phyloP scores from a whole-genome alignment of 2,797 vertebrate species.

The Gallinago solitaria region DNA sequence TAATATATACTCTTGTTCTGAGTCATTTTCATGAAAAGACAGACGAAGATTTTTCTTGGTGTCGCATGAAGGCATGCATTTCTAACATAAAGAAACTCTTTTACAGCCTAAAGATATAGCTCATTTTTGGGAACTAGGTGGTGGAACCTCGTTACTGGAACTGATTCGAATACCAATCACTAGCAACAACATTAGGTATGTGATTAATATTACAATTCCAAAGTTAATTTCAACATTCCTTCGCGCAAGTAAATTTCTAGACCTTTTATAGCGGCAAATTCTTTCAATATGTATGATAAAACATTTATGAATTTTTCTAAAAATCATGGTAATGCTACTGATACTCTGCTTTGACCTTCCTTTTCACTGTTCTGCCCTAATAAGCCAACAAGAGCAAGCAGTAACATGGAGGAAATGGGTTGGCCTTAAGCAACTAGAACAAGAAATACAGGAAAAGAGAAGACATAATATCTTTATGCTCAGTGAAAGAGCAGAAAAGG shows the following conservation, averaged over 20 bases:
- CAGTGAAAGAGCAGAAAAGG: not conserved
- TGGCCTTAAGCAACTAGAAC: not conserved
- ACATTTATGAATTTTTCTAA: not conserved
- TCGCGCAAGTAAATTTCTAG: not conserved
- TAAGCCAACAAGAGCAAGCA: not conserved
- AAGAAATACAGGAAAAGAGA: not conserved
- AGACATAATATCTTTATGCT: not conserved
- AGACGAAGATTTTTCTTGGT: not conserved
- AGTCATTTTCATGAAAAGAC: not conserved
- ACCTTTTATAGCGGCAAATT: not conserved
- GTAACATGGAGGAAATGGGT: not conserved
- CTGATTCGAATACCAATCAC: constrained; percentile 90
- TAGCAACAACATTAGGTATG: constrained; percentile 82
- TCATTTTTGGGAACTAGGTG: constrained; percentile 96
- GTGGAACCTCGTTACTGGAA: constrained; percentile 91
- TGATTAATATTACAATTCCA: not conserved
- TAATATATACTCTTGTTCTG: not conserved
- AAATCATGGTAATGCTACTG: not conserved
- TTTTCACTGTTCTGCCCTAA: not conserved
- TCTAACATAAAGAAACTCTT: constrained; percentile 17
- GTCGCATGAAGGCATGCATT: not conserved
- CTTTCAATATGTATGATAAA: not conserved
- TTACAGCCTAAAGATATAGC: constrained; percentile 92
- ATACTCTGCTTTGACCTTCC: not conserved
- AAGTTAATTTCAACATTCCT: not conserved